These are phyloP conservation scores for Mycetomoellerius zeteki DNA, from an alignment of 1,140 invertebrate species.

Conservation along the genomic window DNA sequence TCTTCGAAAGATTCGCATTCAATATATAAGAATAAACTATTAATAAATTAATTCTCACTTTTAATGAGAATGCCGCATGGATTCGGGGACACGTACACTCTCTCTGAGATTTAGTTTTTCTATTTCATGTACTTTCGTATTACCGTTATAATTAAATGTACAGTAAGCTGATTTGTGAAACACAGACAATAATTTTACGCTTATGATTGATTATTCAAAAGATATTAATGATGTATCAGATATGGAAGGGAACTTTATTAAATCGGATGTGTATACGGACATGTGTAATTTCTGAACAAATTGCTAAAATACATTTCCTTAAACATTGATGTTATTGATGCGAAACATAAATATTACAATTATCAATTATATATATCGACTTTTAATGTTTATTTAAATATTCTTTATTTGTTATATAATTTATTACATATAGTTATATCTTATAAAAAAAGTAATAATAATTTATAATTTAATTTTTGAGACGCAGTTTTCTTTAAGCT, in stretches of 20 bases:
- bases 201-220: neutral
- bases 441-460: neutral
- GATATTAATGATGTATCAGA: slow-evolving; percentile 1
- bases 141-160: neutral
- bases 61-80: neutral
- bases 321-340: neutral
- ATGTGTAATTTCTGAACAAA: neutral
- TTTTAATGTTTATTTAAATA: neutral
- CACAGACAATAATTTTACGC: slow-evolving; percentile 1
- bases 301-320: neutral
- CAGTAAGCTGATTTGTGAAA: neutral
- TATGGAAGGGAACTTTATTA: slow-evolving; percentile 19
- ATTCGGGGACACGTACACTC: neutral
- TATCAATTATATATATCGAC: neutral
- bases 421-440: neutral
- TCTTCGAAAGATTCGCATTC: neutral
- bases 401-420: neutral
- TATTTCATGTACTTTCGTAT: neutral
- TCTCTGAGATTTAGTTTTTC: neutral
- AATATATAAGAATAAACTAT: neutral
- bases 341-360: neutral
- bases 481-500: neutral
- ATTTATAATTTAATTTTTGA: slow-evolving; percentile 13
- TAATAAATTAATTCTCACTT: neutral
- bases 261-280: no score